Conservation (phyloP, 1,140 invertebrate genomes). For the Trichonephila inaurata region DNA sequence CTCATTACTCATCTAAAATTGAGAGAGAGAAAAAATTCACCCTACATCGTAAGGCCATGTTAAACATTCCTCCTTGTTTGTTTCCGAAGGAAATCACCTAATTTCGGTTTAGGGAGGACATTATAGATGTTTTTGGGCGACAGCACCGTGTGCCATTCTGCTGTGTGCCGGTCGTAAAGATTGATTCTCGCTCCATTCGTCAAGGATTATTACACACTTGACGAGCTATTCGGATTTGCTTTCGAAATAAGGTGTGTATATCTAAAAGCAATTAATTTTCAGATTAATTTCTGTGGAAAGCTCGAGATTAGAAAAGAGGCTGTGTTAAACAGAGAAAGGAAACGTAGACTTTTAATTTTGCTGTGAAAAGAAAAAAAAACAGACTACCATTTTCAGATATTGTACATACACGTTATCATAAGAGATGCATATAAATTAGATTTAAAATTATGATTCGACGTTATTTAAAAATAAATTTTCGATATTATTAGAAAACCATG, state of each 20-base stretch:
- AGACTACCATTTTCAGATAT: too few species aligned
- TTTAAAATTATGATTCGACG: too few species aligned
- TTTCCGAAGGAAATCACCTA: slow-evolving; percentile 26
- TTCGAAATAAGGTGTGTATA: neutral
- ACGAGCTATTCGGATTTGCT: neutral
- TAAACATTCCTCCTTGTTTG: slow-evolving; percentile 43
- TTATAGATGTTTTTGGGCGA: neutral
- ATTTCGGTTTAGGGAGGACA: neutral
- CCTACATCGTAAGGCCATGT: slow-evolving; percentile 23
- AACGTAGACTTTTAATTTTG: too few species aligned
- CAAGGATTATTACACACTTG: neutral
- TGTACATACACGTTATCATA: too few species aligned
- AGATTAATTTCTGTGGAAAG: slow-evolving; percentile 40
- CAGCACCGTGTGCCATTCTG: neutral
- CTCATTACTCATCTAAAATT: slow-evolving; percentile 49
- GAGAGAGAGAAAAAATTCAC: neutral
- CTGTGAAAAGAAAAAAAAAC: too few species aligned
- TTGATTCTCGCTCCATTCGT: neutral
- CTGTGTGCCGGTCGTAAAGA: neutral
- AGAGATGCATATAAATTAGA: too few species aligned
- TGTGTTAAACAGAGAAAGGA: too few species aligned
- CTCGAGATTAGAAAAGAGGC: neutral
- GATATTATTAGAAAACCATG: too few species aligned
- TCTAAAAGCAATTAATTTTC: slow-evolving; percentile 25
- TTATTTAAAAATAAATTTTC: too few species aligned